phyloP scores from a whole-genome alignment of 2,797 vertebrate species.

The Anabacerthia variegaticeps region DNA sequence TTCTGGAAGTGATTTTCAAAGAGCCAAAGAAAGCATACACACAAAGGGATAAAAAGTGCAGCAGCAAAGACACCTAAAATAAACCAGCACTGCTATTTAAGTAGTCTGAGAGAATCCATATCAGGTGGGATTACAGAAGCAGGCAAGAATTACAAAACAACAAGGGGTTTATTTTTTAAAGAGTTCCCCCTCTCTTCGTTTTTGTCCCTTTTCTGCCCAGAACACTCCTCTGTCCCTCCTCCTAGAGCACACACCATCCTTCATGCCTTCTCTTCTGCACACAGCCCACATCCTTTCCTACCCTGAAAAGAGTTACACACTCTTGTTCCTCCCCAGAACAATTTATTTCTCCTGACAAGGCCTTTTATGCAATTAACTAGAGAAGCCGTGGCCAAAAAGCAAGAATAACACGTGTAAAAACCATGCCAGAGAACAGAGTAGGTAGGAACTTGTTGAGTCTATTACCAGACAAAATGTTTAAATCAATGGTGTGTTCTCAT shows the following conservation, averaged over 20 bases:
- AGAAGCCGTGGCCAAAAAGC: slow-evolving; percentile 26
- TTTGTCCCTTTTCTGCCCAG: not conserved
- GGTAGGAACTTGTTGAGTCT: slow-evolving; percentile 61
- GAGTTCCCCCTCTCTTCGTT: not conserved
- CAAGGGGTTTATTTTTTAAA: not conserved
- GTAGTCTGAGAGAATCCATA: not conserved
- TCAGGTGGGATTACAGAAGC: not conserved
- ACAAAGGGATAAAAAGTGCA: not conserved
- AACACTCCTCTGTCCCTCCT: not conserved
- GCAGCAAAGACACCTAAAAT: not conserved
- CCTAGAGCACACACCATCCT: not conserved
- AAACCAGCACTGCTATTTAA: not conserved
- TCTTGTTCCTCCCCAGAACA: slow-evolving; percentile 15
- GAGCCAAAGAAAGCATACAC: not conserved
- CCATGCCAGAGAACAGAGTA: slow-evolving; percentile 3
- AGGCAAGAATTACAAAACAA: not conserved
- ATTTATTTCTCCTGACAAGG: slow-evolving; percentile 29
- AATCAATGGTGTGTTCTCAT: slow-evolving; percentile 5
- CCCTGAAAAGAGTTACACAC: slow-evolving; percentile 13
- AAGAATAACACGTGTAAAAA: slow-evolving; percentile 37
- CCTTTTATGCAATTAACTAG: slow-evolving; percentile 58
- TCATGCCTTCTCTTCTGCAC: not conserved
- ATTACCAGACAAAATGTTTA: slow-evolving; percentile 51
- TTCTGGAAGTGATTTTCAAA: slow-evolving; percentile 26
- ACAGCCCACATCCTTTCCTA: slow-evolving; percentile 17